These are phyloP conservation scores for Conomelus anceps DNA, from an alignment of 2,888 invertebrate species.

Conservation along the genomic window DNA sequence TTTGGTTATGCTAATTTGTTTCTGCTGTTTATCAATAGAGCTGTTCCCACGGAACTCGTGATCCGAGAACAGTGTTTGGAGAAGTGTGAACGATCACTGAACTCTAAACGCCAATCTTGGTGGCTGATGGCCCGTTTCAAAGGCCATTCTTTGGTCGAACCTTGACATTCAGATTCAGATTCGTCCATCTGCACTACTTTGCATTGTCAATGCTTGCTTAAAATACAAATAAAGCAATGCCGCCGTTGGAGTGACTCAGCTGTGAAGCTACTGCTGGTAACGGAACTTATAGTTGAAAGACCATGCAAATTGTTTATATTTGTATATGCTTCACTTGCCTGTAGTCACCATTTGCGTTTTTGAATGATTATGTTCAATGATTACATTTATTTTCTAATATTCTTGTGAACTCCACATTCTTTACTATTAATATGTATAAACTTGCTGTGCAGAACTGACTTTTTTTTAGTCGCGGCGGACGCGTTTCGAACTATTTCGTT, in stretches of 20 bases:
- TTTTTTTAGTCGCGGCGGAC: too few relatives aligned
- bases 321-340: not conserved
- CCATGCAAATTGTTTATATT: not conserved
- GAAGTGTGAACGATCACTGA: not conserved
- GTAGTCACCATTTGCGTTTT: not conserved
- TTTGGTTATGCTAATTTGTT: too few relatives aligned
- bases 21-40: not conserved
- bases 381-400: too few relatives aligned
- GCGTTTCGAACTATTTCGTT: too few relatives aligned
- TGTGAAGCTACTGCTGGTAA: not conserved
- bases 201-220: not conserved
- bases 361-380: not conserved
- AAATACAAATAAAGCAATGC: not conserved
- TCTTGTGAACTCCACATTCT: too few relatives aligned
- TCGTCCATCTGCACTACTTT: not conserved
- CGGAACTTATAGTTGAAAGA: not conserved
- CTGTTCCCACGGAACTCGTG: not conserved
- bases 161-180: not conserved
- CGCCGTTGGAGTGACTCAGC: too few relatives aligned
- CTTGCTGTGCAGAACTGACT: too few relatives aligned
- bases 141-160: not conserved
- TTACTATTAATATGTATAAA: too few relatives aligned
- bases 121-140: not conserved
- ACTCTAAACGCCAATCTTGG: not conserved
- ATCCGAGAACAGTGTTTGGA: not conserved